These are phyloP conservation scores for Drosophila buzzatii DNA, from an alignment of 2,888 invertebrate genomes.

Conservation along the genomic window DNA sequence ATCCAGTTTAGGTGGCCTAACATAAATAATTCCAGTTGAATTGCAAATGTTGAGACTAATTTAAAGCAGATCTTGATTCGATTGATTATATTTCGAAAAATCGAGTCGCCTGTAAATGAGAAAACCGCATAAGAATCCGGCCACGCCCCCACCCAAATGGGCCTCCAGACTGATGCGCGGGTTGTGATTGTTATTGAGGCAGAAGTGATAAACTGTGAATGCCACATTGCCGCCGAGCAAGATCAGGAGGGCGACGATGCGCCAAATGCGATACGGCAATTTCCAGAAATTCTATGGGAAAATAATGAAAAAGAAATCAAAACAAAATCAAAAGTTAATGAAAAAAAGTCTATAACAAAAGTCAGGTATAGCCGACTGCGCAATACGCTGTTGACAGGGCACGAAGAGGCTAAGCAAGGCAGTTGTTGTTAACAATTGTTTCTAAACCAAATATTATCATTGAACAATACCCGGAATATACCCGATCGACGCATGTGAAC, in stretches of 20 bases:
- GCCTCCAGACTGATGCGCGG: conserved; percentile 90
- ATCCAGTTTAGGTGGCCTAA: conserved; percentile 6
- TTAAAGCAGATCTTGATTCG: conserved; percentile 12
- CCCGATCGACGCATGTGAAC: background rate
- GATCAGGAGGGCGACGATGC: conserved; percentile 88
- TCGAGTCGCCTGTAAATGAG: conserved; percentile 47
- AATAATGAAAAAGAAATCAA: conserved; percentile 35
- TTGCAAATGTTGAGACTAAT: conserved; percentile 33
- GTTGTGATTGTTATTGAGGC: conserved; percentile 83
- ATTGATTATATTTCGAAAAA: background rate
- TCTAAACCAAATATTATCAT: background rate
- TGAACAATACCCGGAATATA: background rate
- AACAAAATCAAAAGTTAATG: conserved; percentile 29
- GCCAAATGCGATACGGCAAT: conserved; percentile 86
- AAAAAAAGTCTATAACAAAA: conserved; percentile 26
- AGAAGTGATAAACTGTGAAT: conserved; percentile 86
- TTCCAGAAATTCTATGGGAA: conserved; percentile 85
- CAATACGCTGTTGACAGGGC: conserved; percentile 4
- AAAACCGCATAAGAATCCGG: conserved; percentile 86
- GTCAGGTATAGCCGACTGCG: background rate
- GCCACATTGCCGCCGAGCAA: conserved; percentile 89
- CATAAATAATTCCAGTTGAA: conserved; percentile 39
- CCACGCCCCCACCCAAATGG: conserved; percentile 89
- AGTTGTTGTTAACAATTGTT: too few species aligned
- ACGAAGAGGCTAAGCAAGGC: too few species aligned